Evolutionary conservation across 2,797 vertebrate genomes (phyloP).

Genomic region (Buceros bicornis): DNA sequence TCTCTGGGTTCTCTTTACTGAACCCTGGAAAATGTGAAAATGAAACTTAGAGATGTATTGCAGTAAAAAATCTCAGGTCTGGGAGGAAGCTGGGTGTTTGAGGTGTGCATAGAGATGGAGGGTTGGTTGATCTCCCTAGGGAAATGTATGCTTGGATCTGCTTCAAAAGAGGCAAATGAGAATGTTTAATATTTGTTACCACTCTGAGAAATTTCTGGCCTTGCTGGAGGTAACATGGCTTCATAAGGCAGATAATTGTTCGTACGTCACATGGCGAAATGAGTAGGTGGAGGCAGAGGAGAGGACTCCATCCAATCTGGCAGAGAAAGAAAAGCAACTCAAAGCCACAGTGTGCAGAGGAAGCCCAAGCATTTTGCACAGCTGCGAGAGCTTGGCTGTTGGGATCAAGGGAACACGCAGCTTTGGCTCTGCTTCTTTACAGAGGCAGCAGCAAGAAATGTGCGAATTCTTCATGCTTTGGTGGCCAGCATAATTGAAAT

Average conservation of each 20-base stretch:
- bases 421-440: not conserved
- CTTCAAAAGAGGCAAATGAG: not conserved
- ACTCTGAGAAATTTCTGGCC: not conserved
- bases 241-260: not conserved
- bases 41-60: not conserved
- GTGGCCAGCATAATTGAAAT: not conserved
- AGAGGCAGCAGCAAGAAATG: not conserved
- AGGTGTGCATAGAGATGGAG: not conserved
- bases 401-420: not conserved
- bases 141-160: not conserved
- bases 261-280: fast-evolving
- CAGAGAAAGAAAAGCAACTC: not conserved
- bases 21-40: not conserved
- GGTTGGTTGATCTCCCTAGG: not conserved
- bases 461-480: not conserved
- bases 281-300: not conserved
- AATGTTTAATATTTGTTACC: not conserved
- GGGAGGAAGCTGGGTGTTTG: not conserved
- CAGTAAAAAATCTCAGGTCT: not conserved
- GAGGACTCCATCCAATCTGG: not conserved
- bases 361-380: not conserved
- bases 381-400: not conserved
- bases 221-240: fast-evolving
- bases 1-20: not conserved
- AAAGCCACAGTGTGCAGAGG: not conserved